Base-by-base conservation (phyloP, 2,797 vertebrate genomes). In the Helarctos malayanus region DNA sequence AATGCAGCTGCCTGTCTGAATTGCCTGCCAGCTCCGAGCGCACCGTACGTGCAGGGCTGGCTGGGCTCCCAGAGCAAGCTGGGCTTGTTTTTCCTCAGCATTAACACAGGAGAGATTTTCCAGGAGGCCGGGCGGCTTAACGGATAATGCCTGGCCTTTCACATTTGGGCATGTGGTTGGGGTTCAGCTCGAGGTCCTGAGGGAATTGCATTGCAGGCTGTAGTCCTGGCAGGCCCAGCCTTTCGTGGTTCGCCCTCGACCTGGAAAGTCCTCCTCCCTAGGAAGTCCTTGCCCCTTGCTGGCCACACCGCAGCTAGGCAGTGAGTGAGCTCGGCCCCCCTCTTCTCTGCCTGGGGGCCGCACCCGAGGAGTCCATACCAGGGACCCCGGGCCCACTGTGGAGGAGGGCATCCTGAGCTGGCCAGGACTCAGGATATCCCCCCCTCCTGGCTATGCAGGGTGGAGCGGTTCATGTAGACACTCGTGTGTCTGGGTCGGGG, bases 51-150 rank as follows among this genome's bases (percentile, higher is more conserved):
- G 96, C 94, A 12, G 68, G 25, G 92, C 97, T 98, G 98, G 96
- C 98, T 54, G 19, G 32, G 65, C 91, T 98, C 97, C 97, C 91
- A 86, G 97, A 97, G 87, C 83, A 89, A 87, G 86, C 89, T 95
- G 97, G 95, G 95, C 98, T 97, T 98, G 97, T 97, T 98, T 97
- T 97, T 38, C 85, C 97, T 98, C 94, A 96, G 96, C 94, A 65
- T 91, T 93, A 96, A 93, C 15, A 18, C 61, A 92, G 84, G 87
- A 61, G 96, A 98, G 91, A 95, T 98, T 96, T 98, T 97, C 95
- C 97, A 94, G 94, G 76, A 95, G 97, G 95, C 96, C 95, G 88
- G 79, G 94, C 76, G 93, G 97, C 96, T 98, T 98, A 97, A 54
- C 35, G 95, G 94, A 92, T 96, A 97, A 98, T 91, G 96, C 95